phyloP scores from a whole-genome alignment of 2,888 invertebrate species.

The Eudemis profundana region DNA sequence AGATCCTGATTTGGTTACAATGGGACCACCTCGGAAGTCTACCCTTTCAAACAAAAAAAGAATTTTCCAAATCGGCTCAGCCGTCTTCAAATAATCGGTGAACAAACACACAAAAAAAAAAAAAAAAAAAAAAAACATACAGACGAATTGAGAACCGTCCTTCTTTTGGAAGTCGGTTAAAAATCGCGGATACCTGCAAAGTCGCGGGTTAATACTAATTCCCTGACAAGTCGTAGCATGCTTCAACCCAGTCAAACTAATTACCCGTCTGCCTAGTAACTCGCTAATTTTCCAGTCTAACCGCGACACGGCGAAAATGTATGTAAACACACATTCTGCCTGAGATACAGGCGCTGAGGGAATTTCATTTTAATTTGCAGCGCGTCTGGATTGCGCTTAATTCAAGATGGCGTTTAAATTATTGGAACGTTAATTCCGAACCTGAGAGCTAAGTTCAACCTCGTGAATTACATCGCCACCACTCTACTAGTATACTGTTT shows the following conservation, averaged over 20 bases:
- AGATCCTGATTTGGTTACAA: too few relatives aligned
- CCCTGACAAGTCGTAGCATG: background rate
- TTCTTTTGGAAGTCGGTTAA: background rate
- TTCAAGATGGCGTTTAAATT: constrained; percentile 10
- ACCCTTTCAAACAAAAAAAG: too few relatives aligned
- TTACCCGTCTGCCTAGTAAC: background rate
- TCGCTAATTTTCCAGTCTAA: constrained; percentile 5
- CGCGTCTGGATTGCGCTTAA: constrained; percentile 11
- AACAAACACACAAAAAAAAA: too few relatives aligned
- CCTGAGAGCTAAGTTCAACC: too few relatives aligned
- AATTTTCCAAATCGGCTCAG: too few relatives aligned
- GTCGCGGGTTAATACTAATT: too few relatives aligned
- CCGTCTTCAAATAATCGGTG: too few relatives aligned
- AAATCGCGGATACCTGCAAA: background rate
- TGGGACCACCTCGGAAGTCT: too few relatives aligned
- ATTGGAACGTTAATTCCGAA: too few relatives aligned
- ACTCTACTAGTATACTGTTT: too few relatives aligned
- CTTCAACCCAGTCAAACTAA: background rate
- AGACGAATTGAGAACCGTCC: background rate
- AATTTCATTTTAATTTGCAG: constrained; percentile 11
- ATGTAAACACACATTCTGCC: constrained; percentile 4
- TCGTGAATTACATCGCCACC: too few relatives aligned
- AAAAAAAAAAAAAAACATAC: too few relatives aligned
- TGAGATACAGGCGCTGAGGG: constrained; percentile 7
- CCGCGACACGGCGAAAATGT: constrained; percentile 22